phyloP scores from a whole-genome alignment of 2,113 vertebrate species.

The Sminthopsis crassicaudata region DNA sequence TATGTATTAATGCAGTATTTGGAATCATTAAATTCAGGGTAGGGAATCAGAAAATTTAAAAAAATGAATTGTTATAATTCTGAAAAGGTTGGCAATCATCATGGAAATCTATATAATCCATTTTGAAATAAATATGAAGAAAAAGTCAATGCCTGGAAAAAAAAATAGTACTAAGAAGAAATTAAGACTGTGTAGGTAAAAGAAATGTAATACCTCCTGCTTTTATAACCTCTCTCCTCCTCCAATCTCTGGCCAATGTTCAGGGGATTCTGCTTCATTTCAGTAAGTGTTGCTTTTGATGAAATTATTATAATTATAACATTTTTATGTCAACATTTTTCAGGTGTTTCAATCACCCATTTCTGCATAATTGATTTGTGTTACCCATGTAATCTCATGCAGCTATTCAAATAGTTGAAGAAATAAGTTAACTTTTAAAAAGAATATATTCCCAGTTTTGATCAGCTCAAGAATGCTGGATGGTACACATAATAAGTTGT shows the following conservation, averaged over 20 bases:
- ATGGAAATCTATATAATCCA: not conserved
- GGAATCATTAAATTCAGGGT: not conserved
- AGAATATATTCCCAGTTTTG: not conserved
- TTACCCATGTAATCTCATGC: not conserved
- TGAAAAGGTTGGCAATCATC: not conserved
- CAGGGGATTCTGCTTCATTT: not conserved
- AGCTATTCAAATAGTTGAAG: conserved; percentile 47
- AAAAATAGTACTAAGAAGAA: not conserved
- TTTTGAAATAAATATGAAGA: not conserved
- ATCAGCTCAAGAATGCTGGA: not conserved
- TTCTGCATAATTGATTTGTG: conserved; percentile 35
- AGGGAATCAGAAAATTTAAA: not conserved
- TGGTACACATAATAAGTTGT: not conserved
- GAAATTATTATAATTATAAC: no score
- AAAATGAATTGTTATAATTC: not conserved
- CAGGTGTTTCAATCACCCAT: conserved; percentile 38
- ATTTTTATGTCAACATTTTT: conserved; percentile 5
- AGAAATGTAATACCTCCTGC: not conserved
- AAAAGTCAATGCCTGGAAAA: not conserved
- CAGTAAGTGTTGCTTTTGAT: not conserved
- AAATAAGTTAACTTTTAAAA: conserved; percentile 16
- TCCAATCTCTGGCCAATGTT: not conserved
- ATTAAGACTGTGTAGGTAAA: not conserved
- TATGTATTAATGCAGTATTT: not conserved
- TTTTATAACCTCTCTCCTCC: not conserved